Base-by-base conservation (phyloP, 2,113 vertebrate genomes). In the Myrmecobius fasciatus region DNA sequence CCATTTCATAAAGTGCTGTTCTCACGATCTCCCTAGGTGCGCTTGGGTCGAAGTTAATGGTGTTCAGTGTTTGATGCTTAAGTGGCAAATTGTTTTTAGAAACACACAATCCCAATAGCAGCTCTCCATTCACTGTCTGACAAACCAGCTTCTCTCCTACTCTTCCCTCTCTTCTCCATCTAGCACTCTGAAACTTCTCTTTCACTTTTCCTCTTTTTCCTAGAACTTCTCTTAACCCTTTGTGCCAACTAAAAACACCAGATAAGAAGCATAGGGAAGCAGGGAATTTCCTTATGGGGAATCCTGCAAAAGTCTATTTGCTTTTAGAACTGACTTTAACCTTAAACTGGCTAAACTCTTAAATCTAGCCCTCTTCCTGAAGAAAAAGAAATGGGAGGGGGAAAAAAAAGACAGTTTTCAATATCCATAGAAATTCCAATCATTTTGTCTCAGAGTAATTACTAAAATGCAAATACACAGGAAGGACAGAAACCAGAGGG, bases 351-450 rank as follows among this genome's bases (percentile, higher is more conserved):
- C 17, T n/a, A 6, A 8, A 6, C n/a, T 43, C n/a, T 83, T 43
- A 92, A 95, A 91, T 24, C 83, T 54, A 95, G 91, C 20, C 93
- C 60, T 91, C 94, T 47, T 95, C 67, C 93, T 43, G 93, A 94
- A 83, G 93, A 51, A 93, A 28, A 94, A 46, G 52, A 92, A 43
- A 91, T 90, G 49, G 49, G 11, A 51, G 49, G 6, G 1, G 11
- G 0, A 96, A 93, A 91, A 26, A 96, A 94, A 94, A 2, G 9
- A 36, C 53, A 90, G 93, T 95, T 91, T 53, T 53, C 89, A 92
- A 14, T 48, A 52, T 52, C 89, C 53, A n/a, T 49, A 94, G 92
- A 96, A 95, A 94, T 28, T 89, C 75, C 83, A 48, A 26, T 49
- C 94, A 89, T 49, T n/a, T 90, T 91, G 31, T 92, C 52, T 89